Base-by-base conservation (phyloP, 2,113 vertebrate genomes). In the Ceuthmochares aereus region DNA sequence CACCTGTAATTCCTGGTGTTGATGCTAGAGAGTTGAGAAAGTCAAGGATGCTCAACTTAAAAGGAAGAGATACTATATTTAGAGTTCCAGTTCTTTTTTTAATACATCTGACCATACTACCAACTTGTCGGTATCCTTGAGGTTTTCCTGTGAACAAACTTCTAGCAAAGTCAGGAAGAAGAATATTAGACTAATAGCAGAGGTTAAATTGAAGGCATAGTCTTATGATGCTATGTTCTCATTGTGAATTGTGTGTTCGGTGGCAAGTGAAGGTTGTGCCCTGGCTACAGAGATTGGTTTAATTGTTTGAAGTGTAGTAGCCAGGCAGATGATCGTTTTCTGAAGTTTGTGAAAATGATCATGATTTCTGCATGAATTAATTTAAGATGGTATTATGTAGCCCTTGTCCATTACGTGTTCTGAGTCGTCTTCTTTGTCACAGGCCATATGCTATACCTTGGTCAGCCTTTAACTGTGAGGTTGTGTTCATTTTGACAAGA, bases 151-250 rank as follows among this genome's bases (percentile, higher is more conserved):
- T 89, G 32, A 73, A 27, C 8, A 42, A 25, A 26, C 25, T 52
- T 64, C 12, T 21, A 68, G 25, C 9, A 58, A 82, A 40, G 9
- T 42, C 1, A 0, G 6, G 8, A 32, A 64, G 11, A 42, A 43
- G 11, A 12, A 2, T 1, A 0, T 51, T 51, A 26, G 3, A 4
- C 10, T 40, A 10, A 14, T 36, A 51, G n/a, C 30, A 45, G 37
- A 54, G 11, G 20, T 36, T 51, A 58, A 43, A 37, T 8, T 43
- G 36, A 47, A 76, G 11, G 3, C 15, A 2, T n/a, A 47, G 25
- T 64, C 34, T 74, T 27, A 2, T 43, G 13, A 20, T 16, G 89
- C 25, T 6, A 3, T 51, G 32, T 55, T 91, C 26, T 79, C 8
- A 4, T 2, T 64, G 25, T 23, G 25, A 70, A 47, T 13, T 51